Evolutionary conservation across 2,888 invertebrate species (phyloP).

Genomic region (Cheiracanthium punctorium): DNA sequence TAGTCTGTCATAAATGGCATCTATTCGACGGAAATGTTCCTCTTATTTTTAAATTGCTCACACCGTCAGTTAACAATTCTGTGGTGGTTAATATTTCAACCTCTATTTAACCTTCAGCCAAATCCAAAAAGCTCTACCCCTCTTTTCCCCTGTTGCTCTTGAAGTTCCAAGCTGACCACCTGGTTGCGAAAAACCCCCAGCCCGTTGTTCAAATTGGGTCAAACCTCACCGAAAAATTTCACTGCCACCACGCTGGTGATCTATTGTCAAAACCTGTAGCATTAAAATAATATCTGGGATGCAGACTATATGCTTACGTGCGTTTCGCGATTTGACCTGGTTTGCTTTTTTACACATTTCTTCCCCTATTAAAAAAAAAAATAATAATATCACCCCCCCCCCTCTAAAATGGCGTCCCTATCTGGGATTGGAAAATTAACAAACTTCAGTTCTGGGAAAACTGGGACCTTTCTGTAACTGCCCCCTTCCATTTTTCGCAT

Average conservation of each 20-base stretch:
- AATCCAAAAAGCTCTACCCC: neutral
- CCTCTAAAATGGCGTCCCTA: neutral
- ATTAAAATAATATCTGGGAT: slow-evolving; percentile 50
- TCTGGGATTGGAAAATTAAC: slow-evolving; percentile 37
- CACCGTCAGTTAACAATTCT: too few relatives aligned
- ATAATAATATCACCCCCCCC: neutral
- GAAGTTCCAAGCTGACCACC: slow-evolving; percentile 60
- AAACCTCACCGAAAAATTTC: slow-evolving; percentile 48
- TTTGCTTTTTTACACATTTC: slow-evolving; percentile 44
- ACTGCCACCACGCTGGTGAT: slow-evolving; percentile 39
- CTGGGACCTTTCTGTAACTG: slow-evolving; percentile 30
- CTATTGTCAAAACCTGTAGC: slow-evolving; percentile 45
- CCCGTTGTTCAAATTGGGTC: slow-evolving; percentile 54
- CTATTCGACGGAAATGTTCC: too few relatives aligned
- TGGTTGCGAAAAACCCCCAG: slow-evolving; percentile 21
- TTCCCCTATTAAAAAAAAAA: too few relatives aligned
- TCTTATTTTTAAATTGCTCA: too few relatives aligned
- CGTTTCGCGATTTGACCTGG: slow-evolving; percentile 64
- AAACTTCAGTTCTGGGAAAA: slow-evolving; percentile 50
- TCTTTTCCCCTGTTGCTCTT: slow-evolving; percentile 54
- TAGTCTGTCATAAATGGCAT: too few relatives aligned
- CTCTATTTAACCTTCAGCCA: slow-evolving; percentile 54
- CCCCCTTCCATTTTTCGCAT: slow-evolving; percentile 13
- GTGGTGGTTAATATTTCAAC: slow-evolving; percentile 21
- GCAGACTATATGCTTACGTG: slow-evolving; percentile 25